These are phyloP conservation scores for Apodemia zela DNA, from an alignment of 2,888 invertebrate species.

Conservation along the genomic window DNA sequence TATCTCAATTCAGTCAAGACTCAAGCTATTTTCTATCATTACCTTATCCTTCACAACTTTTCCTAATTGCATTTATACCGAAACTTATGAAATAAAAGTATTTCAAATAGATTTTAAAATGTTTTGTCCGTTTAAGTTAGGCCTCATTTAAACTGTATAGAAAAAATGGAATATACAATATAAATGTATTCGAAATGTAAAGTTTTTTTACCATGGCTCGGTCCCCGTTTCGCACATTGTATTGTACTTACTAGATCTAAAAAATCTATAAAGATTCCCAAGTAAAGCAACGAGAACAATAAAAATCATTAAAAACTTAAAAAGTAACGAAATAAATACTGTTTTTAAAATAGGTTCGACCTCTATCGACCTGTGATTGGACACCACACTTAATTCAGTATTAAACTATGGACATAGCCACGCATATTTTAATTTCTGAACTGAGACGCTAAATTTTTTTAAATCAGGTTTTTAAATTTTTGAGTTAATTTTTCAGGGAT, in stretches of 20 bases:
- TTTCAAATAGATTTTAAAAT: background rate
- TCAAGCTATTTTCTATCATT: slow-evolving; percentile 1
- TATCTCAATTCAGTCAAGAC: slow-evolving; percentile 1
- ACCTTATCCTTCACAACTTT: background rate
- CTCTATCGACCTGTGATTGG: slow-evolving; percentile 23
- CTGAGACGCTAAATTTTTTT: background rate
- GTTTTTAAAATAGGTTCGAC: slow-evolving; percentile 48
- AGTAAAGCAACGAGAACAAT: slow-evolving; percentile 78
- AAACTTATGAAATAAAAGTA: background rate
- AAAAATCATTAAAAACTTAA: slow-evolving; percentile 77
- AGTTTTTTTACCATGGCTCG: slow-evolving; percentile 30
- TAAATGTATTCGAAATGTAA: slow-evolving; percentile 9
- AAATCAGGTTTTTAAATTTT: background rate
- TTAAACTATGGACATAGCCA: background rate
- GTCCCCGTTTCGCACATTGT: slow-evolving; percentile 50
- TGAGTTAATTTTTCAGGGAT: background rate
- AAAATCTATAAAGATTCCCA: slow-evolving; percentile 73
- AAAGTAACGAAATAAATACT: slow-evolving; percentile 78
- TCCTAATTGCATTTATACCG: background rate
- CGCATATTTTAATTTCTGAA: background rate
- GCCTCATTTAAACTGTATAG: slow-evolving; percentile 9
- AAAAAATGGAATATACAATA: slow-evolving; percentile 15
- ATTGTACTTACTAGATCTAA: slow-evolving; percentile 64
- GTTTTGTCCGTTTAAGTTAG: slow-evolving; percentile 5
- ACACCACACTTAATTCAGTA: slow-evolving; percentile 1